Base-by-base conservation (phyloP, 2,888 invertebrate species). In the Drosophila helvetica region DNA sequence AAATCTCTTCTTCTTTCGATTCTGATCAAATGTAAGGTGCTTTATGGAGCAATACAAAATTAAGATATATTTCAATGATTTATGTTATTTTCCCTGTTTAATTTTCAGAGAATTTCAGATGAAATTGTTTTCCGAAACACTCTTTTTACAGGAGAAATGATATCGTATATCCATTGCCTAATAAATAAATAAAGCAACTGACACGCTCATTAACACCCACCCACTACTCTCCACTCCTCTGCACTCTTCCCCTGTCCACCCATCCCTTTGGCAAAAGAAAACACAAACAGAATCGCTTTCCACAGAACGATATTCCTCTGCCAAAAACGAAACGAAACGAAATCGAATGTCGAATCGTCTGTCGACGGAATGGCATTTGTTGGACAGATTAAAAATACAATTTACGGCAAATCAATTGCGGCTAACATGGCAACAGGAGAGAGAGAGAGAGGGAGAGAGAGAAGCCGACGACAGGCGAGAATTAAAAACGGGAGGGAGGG, bases 331-430 rank as follows among this genome's bases (percentile, higher is more conserved):
- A 12, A 8, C 8, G 50, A 50, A 53, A 47, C 42, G 38, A 50
- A 77, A 62, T 51, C 61, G 71, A 72, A 68, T 67, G 66, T 67
- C 66, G 66, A 45, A 27, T 38, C 33, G 47, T 38, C 30, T 60
- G 66, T 63, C 59, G 69, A 72, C 7, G n/a, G 38, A 7, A n/a
- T 38, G 38, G 59, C 69, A 72, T 67, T 82, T 79, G 79, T 85
- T 75, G 75, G 57, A 64, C 81, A 84, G 89, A 88, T 85, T 88
- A 86, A 88, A 85, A 88, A 84, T 88, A 88, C 89, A 86, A 86
- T 86, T 86, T 88, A 86, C 79, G 77, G 76, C 76, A 88, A 86
- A 88, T 86, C 85, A 86, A 88, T 84, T 86, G 89, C 63, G 85
- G 76, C 78, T 86, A 85, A 86, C 86, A 80, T 76, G 74, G 69